Evolutionary conservation across 2,113 vertebrate species (phyloP).

Genomic region (Peromyscus polionotus): DNA sequence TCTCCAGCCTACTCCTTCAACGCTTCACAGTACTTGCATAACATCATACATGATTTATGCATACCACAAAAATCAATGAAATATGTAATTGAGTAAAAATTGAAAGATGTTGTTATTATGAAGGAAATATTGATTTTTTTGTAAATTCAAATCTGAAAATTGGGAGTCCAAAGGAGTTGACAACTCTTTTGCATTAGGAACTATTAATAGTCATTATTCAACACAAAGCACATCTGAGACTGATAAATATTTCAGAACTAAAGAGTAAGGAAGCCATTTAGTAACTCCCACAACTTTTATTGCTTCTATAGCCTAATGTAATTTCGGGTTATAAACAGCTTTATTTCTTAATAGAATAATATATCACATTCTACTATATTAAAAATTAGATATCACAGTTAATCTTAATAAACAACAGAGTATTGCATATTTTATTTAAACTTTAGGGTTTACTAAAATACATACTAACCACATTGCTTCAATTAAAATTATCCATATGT

Average conservation of each 20-base stretch:
- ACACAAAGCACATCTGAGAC: constrained; percentile 30
- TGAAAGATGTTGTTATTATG: background rate
- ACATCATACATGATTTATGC: background rate
- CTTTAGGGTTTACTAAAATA: background rate
- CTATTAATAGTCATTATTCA: constrained; percentile 63
- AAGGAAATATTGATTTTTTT: background rate
- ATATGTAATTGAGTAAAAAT: constrained; percentile 49
- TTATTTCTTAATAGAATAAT: constrained; percentile 53
- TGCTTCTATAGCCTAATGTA: constrained; percentile 51
- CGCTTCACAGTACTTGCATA: background rate
- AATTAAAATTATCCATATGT: constrained; percentile 29
- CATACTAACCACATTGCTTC: background rate
- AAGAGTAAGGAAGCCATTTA: constrained; percentile 54
- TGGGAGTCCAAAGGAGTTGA: background rate
- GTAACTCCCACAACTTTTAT: constrained; percentile 51
- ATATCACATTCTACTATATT: background rate
- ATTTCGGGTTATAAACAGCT: constrained; percentile 9
- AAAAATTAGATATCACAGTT: background rate
- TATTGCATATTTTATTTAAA: constrained; percentile 21
- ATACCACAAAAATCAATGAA: background rate
- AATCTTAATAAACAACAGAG: constrained; percentile 19
- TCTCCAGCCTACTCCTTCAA: background rate
- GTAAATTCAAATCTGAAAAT: background rate
- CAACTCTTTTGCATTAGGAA: background rate
- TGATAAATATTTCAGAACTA: constrained; percentile 72